Percentiles rank a stretch among this genome's conserved stretches.
These are phyloP conservation scores for Metaphire vulgaris DNA, from an alignment of 1,140 invertebrate species.

Conservation along the genomic window DNA sequence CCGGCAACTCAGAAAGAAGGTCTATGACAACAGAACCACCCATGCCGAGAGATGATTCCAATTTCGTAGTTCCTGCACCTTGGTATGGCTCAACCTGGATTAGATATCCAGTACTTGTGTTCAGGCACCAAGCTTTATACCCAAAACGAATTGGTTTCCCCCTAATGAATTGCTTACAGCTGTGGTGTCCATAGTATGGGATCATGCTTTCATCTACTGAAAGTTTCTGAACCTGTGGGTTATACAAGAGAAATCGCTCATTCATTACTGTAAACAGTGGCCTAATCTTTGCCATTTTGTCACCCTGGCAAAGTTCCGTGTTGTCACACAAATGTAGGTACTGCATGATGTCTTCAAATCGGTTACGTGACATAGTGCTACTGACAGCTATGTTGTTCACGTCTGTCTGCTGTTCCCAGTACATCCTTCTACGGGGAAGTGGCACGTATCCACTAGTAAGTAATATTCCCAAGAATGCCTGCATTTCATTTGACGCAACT, in stretches of 20 bases:
- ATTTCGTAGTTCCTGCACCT: neutral
- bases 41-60: neutral
- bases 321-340: neutral
- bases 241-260: neutral
- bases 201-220: conserved; percentile 4
- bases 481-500: no score
- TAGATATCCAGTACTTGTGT: conserved; percentile 3
- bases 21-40: conserved; percentile 13
- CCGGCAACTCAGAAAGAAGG: neutral
- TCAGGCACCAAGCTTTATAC: conserved; percentile 5
- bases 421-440: neutral
- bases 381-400: neutral
- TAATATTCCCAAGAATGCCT: neutral
- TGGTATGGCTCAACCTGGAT: conserved; percentile 15
- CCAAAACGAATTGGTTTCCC: conserved; percentile 11
- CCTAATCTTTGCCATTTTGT: neutral
- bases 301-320: no score
- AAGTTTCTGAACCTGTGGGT: neutral
- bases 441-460: neutral
- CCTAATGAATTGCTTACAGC: neutral
- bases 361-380: neutral
- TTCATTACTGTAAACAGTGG: neutral
- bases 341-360: neutral
- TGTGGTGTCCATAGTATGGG: conserved; percentile 6
- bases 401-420: neutral